Conservation (phyloP, 1,140 invertebrate species). For the Armadillidium nasatum region DNA sequence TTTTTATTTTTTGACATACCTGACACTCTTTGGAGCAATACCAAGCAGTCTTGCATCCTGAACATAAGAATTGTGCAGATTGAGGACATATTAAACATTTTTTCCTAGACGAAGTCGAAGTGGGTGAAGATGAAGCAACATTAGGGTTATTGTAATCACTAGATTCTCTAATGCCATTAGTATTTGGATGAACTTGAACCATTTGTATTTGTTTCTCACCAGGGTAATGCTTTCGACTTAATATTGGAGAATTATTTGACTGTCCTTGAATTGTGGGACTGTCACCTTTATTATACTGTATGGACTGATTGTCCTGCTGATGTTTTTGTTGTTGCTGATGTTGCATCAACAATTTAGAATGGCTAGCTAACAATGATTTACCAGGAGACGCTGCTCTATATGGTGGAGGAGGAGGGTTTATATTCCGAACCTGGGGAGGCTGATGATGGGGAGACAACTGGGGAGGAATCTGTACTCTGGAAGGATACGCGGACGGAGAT, state of each 20-base stretch:
- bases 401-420: background rate
- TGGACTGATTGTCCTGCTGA: background rate
- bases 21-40: conserved; percentile 7
- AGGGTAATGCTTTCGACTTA: background rate
- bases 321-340: background rate
- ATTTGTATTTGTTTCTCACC: background rate
- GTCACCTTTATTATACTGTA: background rate
- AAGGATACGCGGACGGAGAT: background rate
- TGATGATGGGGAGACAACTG: conserved; percentile 1
- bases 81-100: background rate
- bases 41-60: background rate
- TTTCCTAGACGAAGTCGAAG: background rate
- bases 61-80: background rate
- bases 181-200: background rate
- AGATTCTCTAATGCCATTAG: background rate
- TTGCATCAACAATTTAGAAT: background rate
- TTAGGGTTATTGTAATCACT: background rate
- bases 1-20: background rate
- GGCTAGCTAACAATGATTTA: background rate
- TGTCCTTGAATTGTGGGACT: background rate
- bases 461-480: background rate
- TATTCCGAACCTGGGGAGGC: background rate
- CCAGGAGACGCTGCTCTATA: background rate
- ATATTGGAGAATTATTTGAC: background rate
- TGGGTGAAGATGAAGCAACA: background rate